Conservation (phyloP, 2,888 invertebrate species). For the Cryptocephalus primarius region DNA sequence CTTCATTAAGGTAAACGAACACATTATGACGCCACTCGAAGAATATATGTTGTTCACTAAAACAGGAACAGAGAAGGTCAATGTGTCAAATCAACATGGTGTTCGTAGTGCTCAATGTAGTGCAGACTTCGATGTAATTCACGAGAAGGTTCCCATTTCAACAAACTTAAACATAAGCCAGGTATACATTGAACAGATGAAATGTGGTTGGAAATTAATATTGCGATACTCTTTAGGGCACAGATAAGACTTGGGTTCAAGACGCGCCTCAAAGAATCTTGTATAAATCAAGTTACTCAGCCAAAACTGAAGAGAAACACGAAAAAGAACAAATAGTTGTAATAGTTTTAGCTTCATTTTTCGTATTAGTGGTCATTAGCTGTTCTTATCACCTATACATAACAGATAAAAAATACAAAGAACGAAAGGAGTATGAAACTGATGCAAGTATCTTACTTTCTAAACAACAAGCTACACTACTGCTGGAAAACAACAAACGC, state of each 20-base stretch:
- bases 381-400: conserved; percentile 65
- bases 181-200: conserved; percentile 28
- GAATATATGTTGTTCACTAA: conserved; percentile 89
- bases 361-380: conserved; percentile 56
- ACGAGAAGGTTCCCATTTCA: conserved; percentile 46
- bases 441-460: conserved; percentile 64
- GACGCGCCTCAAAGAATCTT: conserved; percentile 68
- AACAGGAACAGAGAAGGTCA: conserved; percentile 70
- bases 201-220: not conserved
- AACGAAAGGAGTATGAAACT: conserved; percentile 61
- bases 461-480: conserved; percentile 59
- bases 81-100: conserved; percentile 78
- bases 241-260: conserved; percentile 73
- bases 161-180: conserved; percentile 47
- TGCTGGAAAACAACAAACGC: conserved; percentile 41
- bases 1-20: conserved; percentile 71
- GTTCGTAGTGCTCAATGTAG: conserved; percentile 80
- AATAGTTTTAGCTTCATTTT: conserved; percentile 64
- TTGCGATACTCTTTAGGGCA: conserved; percentile 42
- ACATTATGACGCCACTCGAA: conserved; percentile 83
- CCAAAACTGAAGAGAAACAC: conserved; percentile 67
- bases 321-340: conserved; percentile 68
- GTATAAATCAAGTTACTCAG: conserved; percentile 64
- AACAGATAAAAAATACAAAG: conserved; percentile 62
- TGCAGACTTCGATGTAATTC: conserved; percentile 57